Evolutionary conservation across 1,140 invertebrate species (phyloP).

Genomic region (Drosophila prosaltans): DNA sequence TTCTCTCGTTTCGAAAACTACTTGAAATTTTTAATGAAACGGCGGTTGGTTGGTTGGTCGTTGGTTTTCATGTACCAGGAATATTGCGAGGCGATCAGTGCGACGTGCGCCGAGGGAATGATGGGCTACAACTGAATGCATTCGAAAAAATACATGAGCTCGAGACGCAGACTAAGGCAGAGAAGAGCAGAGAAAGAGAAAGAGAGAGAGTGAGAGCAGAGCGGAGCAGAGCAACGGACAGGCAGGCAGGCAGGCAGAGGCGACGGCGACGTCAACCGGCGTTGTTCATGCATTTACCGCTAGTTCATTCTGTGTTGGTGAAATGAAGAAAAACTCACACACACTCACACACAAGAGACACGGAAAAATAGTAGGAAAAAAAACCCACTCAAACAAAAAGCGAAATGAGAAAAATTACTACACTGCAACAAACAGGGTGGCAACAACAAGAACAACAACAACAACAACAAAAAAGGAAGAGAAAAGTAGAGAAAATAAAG

Average conservation of each 20-base stretch:
- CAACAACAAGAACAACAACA: slow-evolving; percentile 5
- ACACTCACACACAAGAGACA: slow-evolving; percentile 43
- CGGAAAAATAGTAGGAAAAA: slow-evolving; percentile 51
- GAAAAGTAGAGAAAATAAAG: slow-evolving; percentile 24
- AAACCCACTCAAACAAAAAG: slow-evolving; percentile 78
- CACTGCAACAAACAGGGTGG: slow-evolving; percentile 59
- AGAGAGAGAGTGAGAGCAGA: slow-evolving; percentile 33
- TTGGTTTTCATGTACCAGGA: slow-evolving; percentile 33
- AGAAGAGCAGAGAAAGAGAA: slow-evolving; percentile 28
- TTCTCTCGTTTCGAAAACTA: slow-evolving; percentile 20
- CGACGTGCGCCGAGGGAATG: slow-evolving; percentile 81
- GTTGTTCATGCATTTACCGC: slow-evolving; percentile 78
- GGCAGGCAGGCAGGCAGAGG: neutral
- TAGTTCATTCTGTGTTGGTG: slow-evolving; percentile 65
- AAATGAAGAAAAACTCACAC: slow-evolving; percentile 42
- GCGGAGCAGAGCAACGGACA: slow-evolving; percentile 17
- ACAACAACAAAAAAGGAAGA: slow-evolving; percentile 19
- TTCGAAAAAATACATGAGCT: slow-evolving; percentile 77
- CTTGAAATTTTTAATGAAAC: slow-evolving; percentile 52
- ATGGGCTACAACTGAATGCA: slow-evolving; percentile 71
- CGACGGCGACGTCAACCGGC: slow-evolving; percentile 40
- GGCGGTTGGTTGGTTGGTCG: slow-evolving; percentile 13
- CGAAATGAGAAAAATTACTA: slow-evolving; percentile 79
- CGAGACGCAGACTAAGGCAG: slow-evolving; percentile 49
- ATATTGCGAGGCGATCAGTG: slow-evolving; percentile 71